Evolutionary conservation across 2,797 vertebrate species (phyloP).

Genomic region (Clarias platycephalus): DNA sequence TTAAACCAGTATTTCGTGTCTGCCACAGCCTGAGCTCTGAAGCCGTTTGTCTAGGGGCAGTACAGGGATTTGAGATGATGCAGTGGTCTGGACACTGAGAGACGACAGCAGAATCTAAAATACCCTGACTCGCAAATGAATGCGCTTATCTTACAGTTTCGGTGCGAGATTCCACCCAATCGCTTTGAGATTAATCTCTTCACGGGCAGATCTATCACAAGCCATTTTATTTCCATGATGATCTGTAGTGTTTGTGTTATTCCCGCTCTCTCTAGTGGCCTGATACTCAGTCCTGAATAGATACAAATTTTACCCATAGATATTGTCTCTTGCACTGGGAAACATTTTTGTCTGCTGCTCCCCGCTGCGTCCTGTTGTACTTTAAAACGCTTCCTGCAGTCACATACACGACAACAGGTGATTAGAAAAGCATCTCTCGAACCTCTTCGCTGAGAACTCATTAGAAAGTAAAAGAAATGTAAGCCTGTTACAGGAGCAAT

Average conservation of each 20-base stretch:
- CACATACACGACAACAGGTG: background rate
- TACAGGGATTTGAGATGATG: constrained; percentile 26
- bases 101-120: background rate
- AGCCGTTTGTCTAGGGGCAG: background rate
- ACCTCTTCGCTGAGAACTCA: background rate
- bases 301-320: background rate
- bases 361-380: background rate
- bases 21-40: background rate
- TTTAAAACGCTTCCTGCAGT: constrained; percentile 1
- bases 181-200: constrained; percentile 6
- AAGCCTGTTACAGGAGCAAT: constrained; percentile 2
- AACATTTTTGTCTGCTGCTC: background rate
- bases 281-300: background rate
- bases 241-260: background rate
- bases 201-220: constrained; percentile 13
- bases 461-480: constrained; percentile 19
- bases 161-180: background rate
- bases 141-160: background rate
- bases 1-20: background rate
- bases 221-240: constrained; percentile 5
- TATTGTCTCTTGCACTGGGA: background rate
- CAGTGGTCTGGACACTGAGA: constrained; percentile 1
- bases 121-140: constrained; percentile 12
- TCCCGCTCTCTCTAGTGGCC: background rate
- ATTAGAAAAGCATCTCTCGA: background rate